phyloP scores from a whole-genome alignment of 2,797 vertebrate genomes.

The Malurus leucopterus region DNA sequence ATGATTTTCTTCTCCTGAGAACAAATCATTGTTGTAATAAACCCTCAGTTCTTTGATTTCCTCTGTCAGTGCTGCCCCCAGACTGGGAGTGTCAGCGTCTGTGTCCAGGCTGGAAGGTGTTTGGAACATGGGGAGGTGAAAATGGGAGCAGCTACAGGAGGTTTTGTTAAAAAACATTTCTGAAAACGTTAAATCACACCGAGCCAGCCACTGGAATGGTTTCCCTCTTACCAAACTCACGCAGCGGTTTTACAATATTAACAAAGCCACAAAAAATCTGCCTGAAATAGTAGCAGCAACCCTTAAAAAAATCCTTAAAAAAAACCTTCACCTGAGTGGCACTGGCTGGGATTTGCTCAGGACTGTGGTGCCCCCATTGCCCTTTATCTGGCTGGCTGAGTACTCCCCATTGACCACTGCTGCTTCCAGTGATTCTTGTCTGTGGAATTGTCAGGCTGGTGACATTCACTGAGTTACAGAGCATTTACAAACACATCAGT shows the following conservation, averaged over 20 bases:
- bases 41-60: constrained; percentile 6
- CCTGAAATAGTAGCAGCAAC: background rate
- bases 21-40: background rate
- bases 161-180: background rate
- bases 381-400: background rate
- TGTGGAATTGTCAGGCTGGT: background rate
- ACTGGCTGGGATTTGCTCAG: background rate
- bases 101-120: constrained; percentile 28
- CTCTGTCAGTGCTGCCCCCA: background rate
- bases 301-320: background rate
- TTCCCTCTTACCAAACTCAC: background rate
- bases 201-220: background rate
- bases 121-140: background rate
- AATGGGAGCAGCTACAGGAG: background rate
- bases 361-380: background rate
- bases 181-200: background rate
- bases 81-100: background rate
- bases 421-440: background rate
- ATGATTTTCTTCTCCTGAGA: constrained; percentile 5
- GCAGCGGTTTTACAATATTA: background rate
- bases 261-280: constrained; percentile 13
- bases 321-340: background rate
- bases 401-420: background rate
- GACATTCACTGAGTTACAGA: background rate
- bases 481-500: background rate